Percentiles rank a stretch among this genome's conserved stretches.
These are phyloP conservation scores for Hetaerina titia DNA, from an alignment of 2,888 invertebrate species.

Conservation along the genomic window DNA sequence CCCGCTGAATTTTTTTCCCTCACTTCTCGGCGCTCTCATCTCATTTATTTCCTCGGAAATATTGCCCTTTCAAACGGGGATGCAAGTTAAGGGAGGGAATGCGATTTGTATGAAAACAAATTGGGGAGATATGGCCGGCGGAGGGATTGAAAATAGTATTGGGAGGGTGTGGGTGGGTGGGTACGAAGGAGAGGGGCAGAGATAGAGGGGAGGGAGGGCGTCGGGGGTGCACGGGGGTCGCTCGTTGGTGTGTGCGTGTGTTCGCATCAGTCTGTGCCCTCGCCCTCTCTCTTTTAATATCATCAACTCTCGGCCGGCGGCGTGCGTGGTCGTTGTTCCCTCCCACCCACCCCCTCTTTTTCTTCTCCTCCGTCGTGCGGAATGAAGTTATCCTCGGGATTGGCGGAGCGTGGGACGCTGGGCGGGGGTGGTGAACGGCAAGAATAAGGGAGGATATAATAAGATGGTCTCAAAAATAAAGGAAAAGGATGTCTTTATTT, in stretches of 20 bases:
- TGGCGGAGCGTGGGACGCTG: not conserved
- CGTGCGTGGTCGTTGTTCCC: not conserved
- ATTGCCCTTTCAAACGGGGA: constrained; percentile 31
- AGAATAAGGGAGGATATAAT: constrained; percentile 13
- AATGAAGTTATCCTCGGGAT: not conserved
- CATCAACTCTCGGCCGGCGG: constrained; percentile 15
- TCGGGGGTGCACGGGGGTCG: not conserved
- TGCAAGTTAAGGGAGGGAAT: constrained; percentile 22
- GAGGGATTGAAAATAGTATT: not conserved
- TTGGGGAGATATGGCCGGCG: not conserved
- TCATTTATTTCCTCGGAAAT: constrained; percentile 24
- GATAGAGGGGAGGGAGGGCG: not conserved
- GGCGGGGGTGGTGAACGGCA: not conserved
- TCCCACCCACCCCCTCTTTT: not conserved
- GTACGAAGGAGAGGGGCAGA: not conserved
- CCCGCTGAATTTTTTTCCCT: not conserved
- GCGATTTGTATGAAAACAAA: constrained; percentile 39
- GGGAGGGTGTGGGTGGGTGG: not conserved
- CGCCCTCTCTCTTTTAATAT: constrained; percentile 18
- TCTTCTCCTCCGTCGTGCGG: not conserved
- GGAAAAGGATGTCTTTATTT: constrained; percentile 20
- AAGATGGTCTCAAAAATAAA: constrained; percentile 1
- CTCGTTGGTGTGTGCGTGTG: not conserved
- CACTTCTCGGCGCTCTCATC: not conserved
- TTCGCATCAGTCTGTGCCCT: not conserved